Evolutionary conservation across 2,113 vertebrate genomes (phyloP).

Genomic region (Synodontis membranacea): DNA sequence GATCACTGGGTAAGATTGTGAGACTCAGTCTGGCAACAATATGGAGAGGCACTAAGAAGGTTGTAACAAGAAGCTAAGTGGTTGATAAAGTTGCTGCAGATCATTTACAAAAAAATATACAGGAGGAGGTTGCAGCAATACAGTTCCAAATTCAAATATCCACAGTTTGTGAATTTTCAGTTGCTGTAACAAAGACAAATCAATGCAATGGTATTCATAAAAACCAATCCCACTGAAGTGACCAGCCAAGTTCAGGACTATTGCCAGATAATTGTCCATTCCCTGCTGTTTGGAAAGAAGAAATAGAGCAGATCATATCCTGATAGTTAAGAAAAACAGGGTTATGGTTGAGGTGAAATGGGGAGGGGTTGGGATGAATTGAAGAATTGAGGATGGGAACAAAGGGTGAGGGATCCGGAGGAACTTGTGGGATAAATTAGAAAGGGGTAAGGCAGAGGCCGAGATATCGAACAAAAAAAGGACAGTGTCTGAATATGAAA

Average conservation of each 20-base stretch:
- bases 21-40: not conserved
- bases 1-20: not conserved
- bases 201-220: not conserved
- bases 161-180: not conserved
- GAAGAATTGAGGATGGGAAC: not conserved
- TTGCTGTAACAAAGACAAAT: not conserved
- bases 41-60: not conserved
- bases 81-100: not conserved
- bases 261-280: not conserved
- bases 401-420: not conserved
- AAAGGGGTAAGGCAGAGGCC: not conserved
- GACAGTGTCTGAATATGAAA: not conserved
- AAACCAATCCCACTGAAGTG: not conserved
- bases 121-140: not conserved
- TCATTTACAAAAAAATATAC: not conserved
- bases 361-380: not conserved
- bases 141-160: not conserved
- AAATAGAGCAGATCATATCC: not conserved
- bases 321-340: not conserved
- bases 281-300: not conserved
- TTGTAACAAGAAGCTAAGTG: not conserved
- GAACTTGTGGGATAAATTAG: not conserved
- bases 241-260: not conserved
- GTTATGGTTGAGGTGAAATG: not conserved
- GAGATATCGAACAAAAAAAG: not conserved